Evolutionary conservation across 1,140 invertebrate genomes (phyloP), one percentile per base, ranked within the genome.

Genomic region (Chelonus insularis): DNA sequence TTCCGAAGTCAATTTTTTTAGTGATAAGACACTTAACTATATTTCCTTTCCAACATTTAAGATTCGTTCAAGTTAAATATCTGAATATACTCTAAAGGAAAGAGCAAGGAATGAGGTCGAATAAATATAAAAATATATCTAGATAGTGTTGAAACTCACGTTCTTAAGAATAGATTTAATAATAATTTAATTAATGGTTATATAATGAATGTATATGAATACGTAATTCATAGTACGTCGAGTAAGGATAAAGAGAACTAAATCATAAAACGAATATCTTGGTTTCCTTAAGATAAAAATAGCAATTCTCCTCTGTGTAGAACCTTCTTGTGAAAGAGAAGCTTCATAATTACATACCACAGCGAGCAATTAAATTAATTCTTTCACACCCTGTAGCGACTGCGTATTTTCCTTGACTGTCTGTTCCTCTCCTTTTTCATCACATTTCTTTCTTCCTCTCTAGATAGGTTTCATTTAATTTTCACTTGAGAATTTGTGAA

Each of bases 311-410:
- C 3, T 18, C 41, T 43, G 41, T 43, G 16, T 43, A 14, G 12
- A 16, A 18, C 16, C 41, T 9, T 43, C 41, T 43, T 16, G 9
- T 16, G 12, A 41, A 50, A 9, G 43, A 51, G 29, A 36, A 8
- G 34, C 37, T 55, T 57, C 59, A 57, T 64, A 64, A 60, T 64
- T 64, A 64, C 63, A 64, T 64, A 51, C 63, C 63, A 64, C 47
- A 47, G 43, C 51, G 54, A 57, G 51, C 54, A 64, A 64, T 61
- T 56, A 64, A 60, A 64, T 64, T 64, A 60, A 64, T 64, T 60
- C 54, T 60, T 64, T 60, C 47, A 12, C 41, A 39, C 57, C 25
- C 43, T 51, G 32, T 25, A 34, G 18, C 57, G 11, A 12, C 41
- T 56, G 50, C 12, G 52, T 32, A 56, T 41, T 56, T 54, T 55